Conservation (phyloP, 1,140 invertebrate species). For the Bombus sylvicola region DNA sequence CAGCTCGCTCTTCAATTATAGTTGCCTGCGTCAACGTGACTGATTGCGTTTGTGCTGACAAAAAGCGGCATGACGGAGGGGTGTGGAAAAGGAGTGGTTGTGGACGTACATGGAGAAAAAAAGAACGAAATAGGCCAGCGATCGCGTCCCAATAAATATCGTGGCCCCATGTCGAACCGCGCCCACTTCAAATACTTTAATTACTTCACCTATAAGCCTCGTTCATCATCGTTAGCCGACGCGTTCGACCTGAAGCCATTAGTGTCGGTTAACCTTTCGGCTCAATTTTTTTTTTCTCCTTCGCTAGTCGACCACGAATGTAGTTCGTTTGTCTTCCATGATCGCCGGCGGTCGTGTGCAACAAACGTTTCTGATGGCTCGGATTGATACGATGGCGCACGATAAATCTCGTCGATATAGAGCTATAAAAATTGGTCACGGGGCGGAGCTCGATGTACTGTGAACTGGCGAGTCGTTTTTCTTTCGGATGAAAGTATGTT, state of each 20-base stretch:
- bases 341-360: conserved; percentile 39
- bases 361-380: conserved; percentile 59
- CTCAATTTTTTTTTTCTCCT: conserved; percentile 17
- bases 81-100: background rate
- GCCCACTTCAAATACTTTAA: conserved; percentile 67
- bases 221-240: conserved; percentile 69
- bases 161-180: conserved; percentile 29
- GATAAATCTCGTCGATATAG: conserved; percentile 28
- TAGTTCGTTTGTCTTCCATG: conserved; percentile 46
- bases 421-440: conserved; percentile 24
- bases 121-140: conserved; percentile 3
- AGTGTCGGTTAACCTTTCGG: conserved; percentile 34
- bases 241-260: conserved; percentile 57
- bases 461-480: background rate
- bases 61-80: background rate
- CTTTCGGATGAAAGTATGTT: background rate
- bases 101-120: background rate
- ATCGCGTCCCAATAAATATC: conserved; percentile 64
- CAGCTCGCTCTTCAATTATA: conserved; percentile 54
- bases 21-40: conserved; percentile 55
- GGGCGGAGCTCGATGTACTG: background rate
- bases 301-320: conserved; percentile 30
- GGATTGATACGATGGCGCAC: conserved; percentile 53
- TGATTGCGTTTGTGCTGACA: conserved; percentile 51
- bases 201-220: conserved; percentile 64